Evolutionary conservation across 2,113 vertebrate genomes (phyloP).

Genomic region (Nematolebias whitei): DNA sequence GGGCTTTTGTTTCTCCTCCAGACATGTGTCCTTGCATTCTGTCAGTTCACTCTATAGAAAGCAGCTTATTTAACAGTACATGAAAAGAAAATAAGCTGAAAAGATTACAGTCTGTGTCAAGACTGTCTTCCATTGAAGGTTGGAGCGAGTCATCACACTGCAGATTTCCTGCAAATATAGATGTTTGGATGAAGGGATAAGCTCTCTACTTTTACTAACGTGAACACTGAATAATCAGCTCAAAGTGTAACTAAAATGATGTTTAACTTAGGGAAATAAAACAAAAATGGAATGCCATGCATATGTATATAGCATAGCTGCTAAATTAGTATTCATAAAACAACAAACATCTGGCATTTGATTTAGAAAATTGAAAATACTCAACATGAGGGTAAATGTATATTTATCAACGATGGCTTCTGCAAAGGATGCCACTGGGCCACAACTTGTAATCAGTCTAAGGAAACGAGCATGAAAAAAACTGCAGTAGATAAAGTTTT

Average conservation of each 20-base stretch:
- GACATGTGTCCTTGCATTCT: constrained; percentile 61
- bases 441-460: constrained; percentile 45
- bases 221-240: not conserved
- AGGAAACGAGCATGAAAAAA: constrained; percentile 21
- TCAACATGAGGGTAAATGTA: not conserved
- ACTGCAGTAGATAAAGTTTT: constrained; percentile 22
- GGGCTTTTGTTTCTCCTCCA: constrained; percentile 54
- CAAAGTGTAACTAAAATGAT: not conserved
- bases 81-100: constrained; percentile 37
- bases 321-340: not conserved
- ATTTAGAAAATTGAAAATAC: not conserved
- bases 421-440: constrained; percentile 32
- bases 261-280: too few relatives aligned
- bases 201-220: not conserved
- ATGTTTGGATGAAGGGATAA: not conserved
- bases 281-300: not conserved
- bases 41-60: constrained; percentile 59
- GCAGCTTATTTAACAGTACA: constrained; percentile 48
- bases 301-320: not conserved
- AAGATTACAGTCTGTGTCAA: constrained; percentile 35
- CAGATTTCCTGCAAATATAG: constrained; percentile 5
- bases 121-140: constrained; percentile 28
- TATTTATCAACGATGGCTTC: constrained; percentile 50
- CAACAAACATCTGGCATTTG: not conserved
- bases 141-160: constrained; percentile 36